phyloP scores from a whole-genome alignment of 2,888 invertebrate species.

The Metopia argyrocephala region DNA sequence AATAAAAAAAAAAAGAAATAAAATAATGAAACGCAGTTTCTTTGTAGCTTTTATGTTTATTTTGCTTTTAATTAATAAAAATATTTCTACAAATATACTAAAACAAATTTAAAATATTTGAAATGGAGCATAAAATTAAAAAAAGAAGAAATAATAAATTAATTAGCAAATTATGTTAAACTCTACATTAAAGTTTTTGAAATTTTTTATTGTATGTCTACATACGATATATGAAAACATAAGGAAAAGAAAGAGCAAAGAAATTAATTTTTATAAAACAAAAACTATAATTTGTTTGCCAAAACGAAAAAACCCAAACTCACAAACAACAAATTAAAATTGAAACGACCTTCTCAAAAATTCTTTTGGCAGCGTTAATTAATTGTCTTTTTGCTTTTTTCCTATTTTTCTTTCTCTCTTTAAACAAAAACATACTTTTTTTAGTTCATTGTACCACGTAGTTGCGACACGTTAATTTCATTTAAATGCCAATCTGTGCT shows the following conservation, averaged over 20 bases:
- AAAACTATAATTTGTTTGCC: constrained; percentile 42
- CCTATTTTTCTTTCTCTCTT: constrained; percentile 21
- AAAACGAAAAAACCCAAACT: constrained; percentile 13
- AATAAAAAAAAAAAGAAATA: no score
- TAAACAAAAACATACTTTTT: background rate
- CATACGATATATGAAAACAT: no score
- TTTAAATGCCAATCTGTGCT: background rate
- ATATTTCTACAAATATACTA: constrained; percentile 1
- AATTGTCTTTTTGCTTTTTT: constrained; percentile 38
- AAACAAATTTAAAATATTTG: constrained; percentile 33
- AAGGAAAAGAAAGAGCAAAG: no score
- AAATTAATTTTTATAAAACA: constrained; percentile 34
- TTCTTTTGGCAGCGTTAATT: constrained; percentile 73
- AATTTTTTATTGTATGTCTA: no score
- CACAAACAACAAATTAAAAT: background rate
- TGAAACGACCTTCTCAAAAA: constrained; percentile 73
- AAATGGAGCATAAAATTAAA: constrained; percentile 34
- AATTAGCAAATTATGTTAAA: constrained; percentile 30
- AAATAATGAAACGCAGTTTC: no score
- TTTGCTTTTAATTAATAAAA: no score
- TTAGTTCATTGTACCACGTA: constrained; percentile 55
- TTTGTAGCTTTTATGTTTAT: no score
- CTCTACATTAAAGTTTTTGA: no score
- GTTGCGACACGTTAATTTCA: background rate
- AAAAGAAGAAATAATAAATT: background rate